phyloP scores from a whole-genome alignment of 2,113 vertebrate species.

The Nannospalax galili region DNA sequence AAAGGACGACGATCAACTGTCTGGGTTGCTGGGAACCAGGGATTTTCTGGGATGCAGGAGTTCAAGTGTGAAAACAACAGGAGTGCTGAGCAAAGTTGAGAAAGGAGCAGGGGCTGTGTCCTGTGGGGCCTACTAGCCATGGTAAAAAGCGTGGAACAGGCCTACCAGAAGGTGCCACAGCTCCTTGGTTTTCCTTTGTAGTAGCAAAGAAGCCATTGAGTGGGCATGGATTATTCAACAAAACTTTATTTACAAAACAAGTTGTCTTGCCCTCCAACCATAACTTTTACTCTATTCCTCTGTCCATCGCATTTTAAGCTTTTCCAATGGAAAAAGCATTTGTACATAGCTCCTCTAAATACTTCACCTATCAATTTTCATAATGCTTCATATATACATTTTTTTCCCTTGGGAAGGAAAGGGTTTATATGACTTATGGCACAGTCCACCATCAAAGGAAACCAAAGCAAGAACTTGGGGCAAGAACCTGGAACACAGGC shows the following conservation, averaged over 20 bases:
- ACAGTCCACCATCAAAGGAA: too few species aligned
- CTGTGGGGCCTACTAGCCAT: background rate
- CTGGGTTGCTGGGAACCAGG: background rate
- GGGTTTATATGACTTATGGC: too few species aligned
- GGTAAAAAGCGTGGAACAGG: background rate
- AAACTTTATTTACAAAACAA: conserved; percentile 47
- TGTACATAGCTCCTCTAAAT: background rate
- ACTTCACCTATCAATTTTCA: background rate
- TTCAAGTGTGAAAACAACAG: background rate
- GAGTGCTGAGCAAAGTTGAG: background rate
- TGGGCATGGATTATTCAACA: background rate
- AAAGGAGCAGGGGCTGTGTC: background rate
- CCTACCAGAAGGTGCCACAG: background rate
- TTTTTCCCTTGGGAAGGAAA: background rate
- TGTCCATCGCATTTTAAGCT: background rate
- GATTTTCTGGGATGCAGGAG: background rate
- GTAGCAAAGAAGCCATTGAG: background rate
- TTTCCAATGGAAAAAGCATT: background rate
- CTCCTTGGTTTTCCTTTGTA: background rate
- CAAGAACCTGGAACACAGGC: too few species aligned
- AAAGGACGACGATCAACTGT: background rate
- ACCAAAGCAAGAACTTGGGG: too few species aligned
- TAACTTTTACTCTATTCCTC: background rate
- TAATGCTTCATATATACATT: background rate
- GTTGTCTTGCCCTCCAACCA: background rate